Evolutionary conservation across 2,113 vertebrate species (phyloP).

Genomic region (Lophura nycthemera): DNA sequence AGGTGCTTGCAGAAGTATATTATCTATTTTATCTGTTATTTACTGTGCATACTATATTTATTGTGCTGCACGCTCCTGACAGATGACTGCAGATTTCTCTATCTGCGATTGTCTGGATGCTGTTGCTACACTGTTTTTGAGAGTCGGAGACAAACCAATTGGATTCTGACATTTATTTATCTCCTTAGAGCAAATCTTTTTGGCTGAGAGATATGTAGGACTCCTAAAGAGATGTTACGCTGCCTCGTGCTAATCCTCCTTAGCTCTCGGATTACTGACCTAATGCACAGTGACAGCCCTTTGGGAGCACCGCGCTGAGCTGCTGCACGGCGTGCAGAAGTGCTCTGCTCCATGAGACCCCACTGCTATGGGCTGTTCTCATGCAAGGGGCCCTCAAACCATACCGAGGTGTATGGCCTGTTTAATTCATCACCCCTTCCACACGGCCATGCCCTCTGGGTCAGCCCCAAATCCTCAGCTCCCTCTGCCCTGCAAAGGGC

Average conservation of each 20-base stretch:
- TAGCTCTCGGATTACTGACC: slow-evolving; percentile 20
- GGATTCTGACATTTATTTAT: not conserved
- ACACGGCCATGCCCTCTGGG: not conserved
- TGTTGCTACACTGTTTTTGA: not conserved
- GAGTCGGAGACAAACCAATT: not conserved
- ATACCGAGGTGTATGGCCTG: not conserved
- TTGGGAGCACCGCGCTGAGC: not conserved
- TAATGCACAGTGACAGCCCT: not conserved
- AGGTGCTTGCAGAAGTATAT: slow-evolving; percentile 38
- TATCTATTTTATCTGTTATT: slow-evolving; percentile 43
- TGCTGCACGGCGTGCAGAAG: not conserved
- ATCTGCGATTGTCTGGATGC: not conserved
- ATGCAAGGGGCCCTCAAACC: not conserved
- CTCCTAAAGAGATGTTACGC: slow-evolving; percentile 12
- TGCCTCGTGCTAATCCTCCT: not conserved
- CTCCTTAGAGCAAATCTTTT: not conserved
- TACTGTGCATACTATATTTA: not conserved
- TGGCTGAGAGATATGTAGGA: not conserved
- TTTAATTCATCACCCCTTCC: not conserved
- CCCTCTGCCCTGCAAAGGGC: not conserved
- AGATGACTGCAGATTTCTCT: not conserved
- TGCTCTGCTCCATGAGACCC: not conserved
- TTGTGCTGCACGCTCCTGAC: not conserved
- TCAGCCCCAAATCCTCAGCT: not conserved
- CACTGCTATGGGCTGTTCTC: not conserved